phyloP scores from a whole-genome alignment of 2,797 vertebrate genomes.

The Sibirionetta formosa region DNA sequence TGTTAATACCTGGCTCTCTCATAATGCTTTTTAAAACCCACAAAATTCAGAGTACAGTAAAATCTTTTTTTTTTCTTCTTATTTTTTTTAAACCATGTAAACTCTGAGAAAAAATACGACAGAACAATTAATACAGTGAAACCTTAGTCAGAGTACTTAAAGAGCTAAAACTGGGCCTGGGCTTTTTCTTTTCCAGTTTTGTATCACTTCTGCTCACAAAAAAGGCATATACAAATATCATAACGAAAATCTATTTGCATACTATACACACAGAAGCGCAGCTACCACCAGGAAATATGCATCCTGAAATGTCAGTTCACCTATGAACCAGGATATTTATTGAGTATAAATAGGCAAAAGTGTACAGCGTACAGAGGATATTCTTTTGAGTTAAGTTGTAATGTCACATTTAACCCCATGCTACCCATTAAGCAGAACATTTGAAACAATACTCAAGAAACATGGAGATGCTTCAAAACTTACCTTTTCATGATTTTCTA shows the following conservation, averaged over 20 bases:
- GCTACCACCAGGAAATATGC: not conserved
- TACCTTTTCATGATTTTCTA: conserved; percentile 96
- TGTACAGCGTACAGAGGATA: accelerated
- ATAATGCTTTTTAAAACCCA: not conserved
- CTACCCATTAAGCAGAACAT: not conserved
- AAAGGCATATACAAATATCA: not conserved
- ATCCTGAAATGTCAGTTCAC: not conserved
- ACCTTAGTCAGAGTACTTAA: not conserved
- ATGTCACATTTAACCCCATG: not conserved
- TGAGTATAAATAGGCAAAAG: not conserved
- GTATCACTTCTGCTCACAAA: not conserved
- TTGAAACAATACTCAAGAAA: not conserved
- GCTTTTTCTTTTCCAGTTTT: not conserved
- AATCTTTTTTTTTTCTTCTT: not conserved
- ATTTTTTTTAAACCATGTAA: not conserved
- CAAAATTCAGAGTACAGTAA: not conserved
- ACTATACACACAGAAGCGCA: not conserved
- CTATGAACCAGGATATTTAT: not conserved
- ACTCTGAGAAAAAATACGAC: not conserved
- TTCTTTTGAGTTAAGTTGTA: not conserved
- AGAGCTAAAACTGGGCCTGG: not conserved
- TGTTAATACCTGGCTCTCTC: not conserved
- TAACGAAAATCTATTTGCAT: not conserved
- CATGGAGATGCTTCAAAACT: accelerated
- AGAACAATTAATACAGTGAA: not conserved